Conservation (phyloP, 2,113 vertebrate genomes). For the Cygnus buccinator region DNA sequence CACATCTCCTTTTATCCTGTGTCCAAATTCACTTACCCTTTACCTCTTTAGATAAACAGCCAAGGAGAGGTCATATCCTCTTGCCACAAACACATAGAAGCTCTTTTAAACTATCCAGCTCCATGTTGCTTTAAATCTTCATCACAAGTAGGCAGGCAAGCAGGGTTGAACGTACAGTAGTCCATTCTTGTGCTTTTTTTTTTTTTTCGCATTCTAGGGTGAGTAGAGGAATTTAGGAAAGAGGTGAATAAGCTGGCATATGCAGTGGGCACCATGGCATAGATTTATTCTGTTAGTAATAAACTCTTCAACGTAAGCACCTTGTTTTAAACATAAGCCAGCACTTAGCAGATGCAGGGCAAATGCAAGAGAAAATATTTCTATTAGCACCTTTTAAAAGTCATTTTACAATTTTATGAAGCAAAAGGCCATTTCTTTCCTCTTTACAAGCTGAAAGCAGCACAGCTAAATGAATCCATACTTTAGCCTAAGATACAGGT, state of each 20-base stretch:
- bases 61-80: not conserved
- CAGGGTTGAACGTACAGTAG: not conserved
- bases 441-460: not conserved
- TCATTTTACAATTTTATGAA: not conserved
- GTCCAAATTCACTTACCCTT: not conserved
- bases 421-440: not conserved
- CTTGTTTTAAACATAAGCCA: not conserved
- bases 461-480: not conserved
- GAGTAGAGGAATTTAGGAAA: not conserved
- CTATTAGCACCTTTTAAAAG: not conserved
- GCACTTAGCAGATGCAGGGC: not conserved
- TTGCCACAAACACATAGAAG: not conserved
- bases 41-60: not conserved
- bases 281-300: not conserved
- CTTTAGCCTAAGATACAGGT: not conserved
- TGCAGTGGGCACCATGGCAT: no score
- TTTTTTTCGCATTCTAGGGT: not conserved
- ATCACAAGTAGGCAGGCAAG: not conserved
- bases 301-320: not conserved
- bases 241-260: not conserved
- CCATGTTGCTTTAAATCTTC: not conserved
- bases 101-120: not conserved
- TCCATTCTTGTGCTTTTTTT: not conserved
- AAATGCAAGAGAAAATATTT: not conserved
- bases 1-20: not conserved